These are phyloP conservation scores for Mylabris phalerata DNA, from an alignment of 1,140 invertebrate species.

Conservation along the genomic window DNA sequence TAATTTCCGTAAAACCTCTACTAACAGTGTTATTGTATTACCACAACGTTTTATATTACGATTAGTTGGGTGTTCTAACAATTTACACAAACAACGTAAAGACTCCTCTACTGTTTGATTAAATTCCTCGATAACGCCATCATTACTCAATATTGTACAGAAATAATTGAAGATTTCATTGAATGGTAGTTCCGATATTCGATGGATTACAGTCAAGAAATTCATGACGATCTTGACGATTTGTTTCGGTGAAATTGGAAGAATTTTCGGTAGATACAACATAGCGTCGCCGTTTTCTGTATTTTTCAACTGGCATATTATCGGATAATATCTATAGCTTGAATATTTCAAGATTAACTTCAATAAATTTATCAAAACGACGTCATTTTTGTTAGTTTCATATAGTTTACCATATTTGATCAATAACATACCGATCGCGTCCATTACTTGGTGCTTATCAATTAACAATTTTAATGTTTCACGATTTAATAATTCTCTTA, in stretches of 20 bases:
- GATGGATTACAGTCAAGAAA: constrained; percentile 25
- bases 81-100: constrained; percentile 30
- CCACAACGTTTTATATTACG: constrained; percentile 23
- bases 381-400: constrained; percentile 28
- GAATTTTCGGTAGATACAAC: constrained; percentile 24
- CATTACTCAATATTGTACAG: constrained; percentile 20
- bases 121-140: constrained; percentile 10
- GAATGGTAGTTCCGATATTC: constrained; percentile 35
- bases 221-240: constrained; percentile 38
- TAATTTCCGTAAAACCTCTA: constrained; percentile 23
- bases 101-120: constrained; percentile 24
- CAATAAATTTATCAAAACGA: constrained; percentile 29
- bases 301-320: constrained; percentile 30
- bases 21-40: constrained; percentile 23
- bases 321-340: constrained; percentile 27
- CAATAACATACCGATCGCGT: constrained; percentile 30
- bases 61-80: constrained; percentile 30
- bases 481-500: constrained; percentile 27
- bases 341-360: constrained; percentile 32
- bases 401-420: constrained; percentile 31
- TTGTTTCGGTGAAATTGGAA: constrained; percentile 25
- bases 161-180: constrained; percentile 31
- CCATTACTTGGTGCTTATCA: constrained; percentile 28
- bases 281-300: constrained; percentile 33
- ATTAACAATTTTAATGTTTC: constrained; percentile 25